Percentiles rank a stretch among this genome's conserved stretches.
phyloP scores from a whole-genome alignment of 2,888 invertebrate species.

The Ormyrus labotus region DNA sequence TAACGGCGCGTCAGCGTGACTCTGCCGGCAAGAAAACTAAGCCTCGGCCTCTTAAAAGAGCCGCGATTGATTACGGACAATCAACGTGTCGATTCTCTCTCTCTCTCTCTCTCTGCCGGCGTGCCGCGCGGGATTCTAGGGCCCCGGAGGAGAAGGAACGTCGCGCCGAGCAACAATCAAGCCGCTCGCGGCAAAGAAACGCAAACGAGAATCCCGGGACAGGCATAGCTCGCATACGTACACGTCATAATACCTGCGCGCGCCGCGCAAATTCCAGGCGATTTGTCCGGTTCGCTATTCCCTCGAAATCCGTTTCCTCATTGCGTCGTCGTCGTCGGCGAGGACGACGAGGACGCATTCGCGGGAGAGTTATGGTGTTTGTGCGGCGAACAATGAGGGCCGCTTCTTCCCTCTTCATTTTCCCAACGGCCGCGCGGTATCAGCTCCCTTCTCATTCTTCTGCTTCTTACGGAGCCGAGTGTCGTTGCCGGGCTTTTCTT shows the following conservation, averaged over 20 bases:
- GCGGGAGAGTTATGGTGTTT: neutral
- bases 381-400: constrained; percentile 14
- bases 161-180: neutral
- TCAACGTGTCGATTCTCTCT: constrained; percentile 5
- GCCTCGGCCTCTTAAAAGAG: too few relatives aligned
- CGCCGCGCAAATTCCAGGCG: constrained; percentile 13
- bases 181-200: neutral
- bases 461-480: neutral
- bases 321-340: neutral
- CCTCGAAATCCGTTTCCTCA: constrained; percentile 22
- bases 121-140: too few relatives aligned
- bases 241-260: constrained; percentile 1
- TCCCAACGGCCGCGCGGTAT: neutral
- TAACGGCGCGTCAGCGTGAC: too few relatives aligned
- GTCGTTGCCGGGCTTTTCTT: neutral
- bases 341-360: too few relatives aligned
- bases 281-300: neutral
- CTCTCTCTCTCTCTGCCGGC: neutral
- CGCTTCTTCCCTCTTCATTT: constrained; percentile 5
- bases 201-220: neutral
- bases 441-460: constrained; percentile 51
- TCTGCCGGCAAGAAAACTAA: too few relatives aligned
- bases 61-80: too few relatives aligned
- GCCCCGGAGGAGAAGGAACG: too few relatives aligned
- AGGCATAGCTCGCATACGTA: neutral